Evolutionary conservation across 2,888 invertebrate genomes (phyloP), one percentile per base, ranked within the genome.

Genomic region (Adelphocoris suturalis): DNA sequence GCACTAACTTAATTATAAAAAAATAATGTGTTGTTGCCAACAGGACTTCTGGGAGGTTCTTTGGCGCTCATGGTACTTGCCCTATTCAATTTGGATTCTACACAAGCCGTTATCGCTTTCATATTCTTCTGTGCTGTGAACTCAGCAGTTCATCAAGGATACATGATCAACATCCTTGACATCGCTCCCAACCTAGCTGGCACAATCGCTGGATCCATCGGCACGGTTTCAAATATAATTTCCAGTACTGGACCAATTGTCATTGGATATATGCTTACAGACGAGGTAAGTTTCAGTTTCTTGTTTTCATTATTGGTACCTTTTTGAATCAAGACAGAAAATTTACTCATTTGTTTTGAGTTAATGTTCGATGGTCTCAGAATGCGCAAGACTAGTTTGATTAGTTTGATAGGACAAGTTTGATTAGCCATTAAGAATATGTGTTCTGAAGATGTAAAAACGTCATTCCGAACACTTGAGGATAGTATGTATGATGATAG

Each of bases 181-280:
- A 37, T 90, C 14, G 68, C 90, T 19, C 90, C 90, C 14, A 90
- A 86, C 47, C 78, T 90, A 16, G 84, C 90, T 13, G 90, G 90
- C 13, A 90, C 76, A n/a, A 37, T 89, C n/a, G 61, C 46, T 16
- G 90, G 90, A 7, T 52, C 76, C 12, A 75, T 82, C 7, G 76
- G 75, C 28, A 82, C 82, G 52, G 13, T 90, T n/a, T 37, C 86
- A 16, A 90, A 86, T 75, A 27, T 90, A 0, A 52, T 82, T 16
- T 82, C 90, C 23, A 75, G 86, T n/a, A 19, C 82, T 14, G 90
- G 52, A 5, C 90, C 90, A 11, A 16, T 85, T n/a, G 27, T 61
- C 11, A 23, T 80, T 13, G 61, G 52, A n/a, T 81, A 48, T 23
- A 28, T 89, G 27, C n/a, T 89, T 2, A 27, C 89, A 5, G 55